Base-by-base conservation (phyloP, 53 echinoderm and acorn worm genomes). In the Mesocentrotus franciscanus region DNA sequence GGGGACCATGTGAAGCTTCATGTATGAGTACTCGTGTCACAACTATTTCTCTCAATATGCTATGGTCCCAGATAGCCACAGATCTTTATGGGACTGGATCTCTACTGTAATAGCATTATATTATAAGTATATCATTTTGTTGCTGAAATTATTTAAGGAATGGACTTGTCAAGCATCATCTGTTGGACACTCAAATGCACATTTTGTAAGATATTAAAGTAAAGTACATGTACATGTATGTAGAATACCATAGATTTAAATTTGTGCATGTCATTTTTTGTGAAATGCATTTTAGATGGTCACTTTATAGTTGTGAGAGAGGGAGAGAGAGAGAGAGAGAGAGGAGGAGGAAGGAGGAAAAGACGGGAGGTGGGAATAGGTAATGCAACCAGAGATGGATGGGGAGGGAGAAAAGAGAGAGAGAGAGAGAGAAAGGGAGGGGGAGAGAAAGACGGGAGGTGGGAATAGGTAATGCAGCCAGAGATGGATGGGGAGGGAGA, bases 181-280 rank as follows among this genome's bases (percentile, higher is more conserved):
- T 10, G 84, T 84, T 84, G 84, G 84, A 84, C 84, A 84, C 84
- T 49, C 55, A 22, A 84, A 42, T 84, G 84, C 84, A 17, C 90
- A 90, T 61, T 90, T 90, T 90, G 90, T 90, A 90, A 61, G 32
- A 90, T 61, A 90, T 90, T 90, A 61, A 90, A 59, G 60, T 90
- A 90, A 90, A 84, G 55, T 84, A 84, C 84, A 90, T 85, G 57
- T 85, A 85, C 87, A 49, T 90, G 90, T 90, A 90, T 61, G 90
- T 90, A 60, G 90, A 90, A 90, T 60, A 90, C 49, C 55, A 42
- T 84, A 60, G 61, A 61, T 90, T 90, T 27, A 14, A 90, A 27
- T 4, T 34, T 18, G 55, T 85, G 42, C 20, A 57, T 85, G 55
- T 35, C 18, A 61, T 49, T 55, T 49, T 84, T 17, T 84, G 55